Evolutionary conservation across 2,888 invertebrate species (phyloP).

Genomic region (Cancer borealis): DNA sequence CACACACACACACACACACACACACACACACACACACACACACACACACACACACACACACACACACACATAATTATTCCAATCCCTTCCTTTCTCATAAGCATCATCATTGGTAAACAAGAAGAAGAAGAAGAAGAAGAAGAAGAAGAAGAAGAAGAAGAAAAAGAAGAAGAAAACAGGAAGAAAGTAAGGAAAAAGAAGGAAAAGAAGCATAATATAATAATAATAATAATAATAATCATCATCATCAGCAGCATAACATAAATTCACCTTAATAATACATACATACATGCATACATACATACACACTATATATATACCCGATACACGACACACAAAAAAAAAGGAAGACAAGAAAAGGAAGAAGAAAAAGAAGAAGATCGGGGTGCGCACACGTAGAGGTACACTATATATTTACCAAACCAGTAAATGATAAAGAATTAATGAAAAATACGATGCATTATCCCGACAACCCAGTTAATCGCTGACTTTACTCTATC

Average conservation of each 20-base stretch:
- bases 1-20: slow-evolving; percentile 32
- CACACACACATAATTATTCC: not conserved
- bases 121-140: not conserved
- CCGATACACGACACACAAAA: no score
- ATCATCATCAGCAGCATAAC: no score
- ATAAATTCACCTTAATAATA: not conserved
- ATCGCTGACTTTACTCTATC: slow-evolving; percentile 1
- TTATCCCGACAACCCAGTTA: slow-evolving; percentile 20
- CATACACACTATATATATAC: no score
- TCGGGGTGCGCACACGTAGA: no score
- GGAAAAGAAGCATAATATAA: not conserved
- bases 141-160: not conserved
- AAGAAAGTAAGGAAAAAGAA: not conserved
- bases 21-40: slow-evolving; percentile 35
- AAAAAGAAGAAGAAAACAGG: not conserved
- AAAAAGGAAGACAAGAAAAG: no score
- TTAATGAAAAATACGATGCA: not conserved
- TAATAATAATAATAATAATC: no score
- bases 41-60: not conserved
- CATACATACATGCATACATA: not conserved
- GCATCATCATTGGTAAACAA: not conserved
- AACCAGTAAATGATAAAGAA: slow-evolving; percentile 11
- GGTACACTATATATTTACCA: not conserved
- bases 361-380: no score
- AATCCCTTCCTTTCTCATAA: not conserved